Base-by-base conservation (phyloP, 2,888 invertebrate genomes). In the Erebia aethiops region DNA sequence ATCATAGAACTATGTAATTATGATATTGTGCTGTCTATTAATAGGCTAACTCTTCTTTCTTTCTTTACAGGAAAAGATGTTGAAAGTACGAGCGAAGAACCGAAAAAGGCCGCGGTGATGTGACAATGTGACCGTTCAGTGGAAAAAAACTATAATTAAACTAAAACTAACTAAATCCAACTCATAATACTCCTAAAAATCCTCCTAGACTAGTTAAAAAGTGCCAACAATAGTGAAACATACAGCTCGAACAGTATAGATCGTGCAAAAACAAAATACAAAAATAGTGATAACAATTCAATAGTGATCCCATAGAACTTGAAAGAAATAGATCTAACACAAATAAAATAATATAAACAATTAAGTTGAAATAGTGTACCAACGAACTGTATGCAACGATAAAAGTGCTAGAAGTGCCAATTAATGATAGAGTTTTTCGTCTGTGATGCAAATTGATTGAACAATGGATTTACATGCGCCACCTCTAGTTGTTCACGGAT, bases 401-500 rank as follows among this genome's bases (percentile, higher is more conserved):
- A 61, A 52, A 67, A 73, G 62, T 74, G 74, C 71, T 68, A 65
- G 26, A 70, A 43, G 63, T 61, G 67, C 58, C 69, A 54, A 51
- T 69, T 70, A 70, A 60, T 61, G 69, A 60, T 56, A 54, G 62
- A 67, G 57, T 67, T 73, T 66, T 71, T 74, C 65, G 67, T 67
- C 58, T 73, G 76, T 77, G 75, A 76, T 76, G 73, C 71, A 51
- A 70, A 70, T 71, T 21, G 21, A 56, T 66, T 67, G 62, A 67
- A 62, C 68, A 49, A 93, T 93, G 92, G 93, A 92, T 87, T 84
- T 93, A 51, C 92, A 93, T 86, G 87, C 92, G n/a, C 90, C 91
- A 0, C 86, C 87, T 10, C 75, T 92, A 75, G 90, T 92, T 26
- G 92, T 92, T 43, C 92, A 92, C 78, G 90, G 91, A 41, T 92